Base-by-base conservation (phyloP, 2,888 invertebrate species). In the Acholoe squamosa region DNA sequence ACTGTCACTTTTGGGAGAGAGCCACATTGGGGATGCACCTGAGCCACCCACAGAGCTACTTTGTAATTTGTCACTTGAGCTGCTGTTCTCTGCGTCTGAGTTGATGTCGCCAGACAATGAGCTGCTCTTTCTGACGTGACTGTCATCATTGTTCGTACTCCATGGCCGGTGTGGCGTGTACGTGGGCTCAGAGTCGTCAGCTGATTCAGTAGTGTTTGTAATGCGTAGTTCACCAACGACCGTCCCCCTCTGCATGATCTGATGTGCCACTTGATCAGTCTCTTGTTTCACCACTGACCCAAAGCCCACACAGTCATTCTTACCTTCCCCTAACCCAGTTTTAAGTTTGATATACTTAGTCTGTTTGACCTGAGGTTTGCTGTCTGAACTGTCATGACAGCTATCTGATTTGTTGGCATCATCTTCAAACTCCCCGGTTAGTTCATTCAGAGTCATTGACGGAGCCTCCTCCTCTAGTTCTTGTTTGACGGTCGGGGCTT, bases 71-170 rank as follows among this genome's bases (percentile, higher is more conserved):
- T 86, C 86, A 28, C 86, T 86, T 7, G 86, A 86, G 54, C 54
- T 54, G 56, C 56, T n/a, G n/a, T n/a, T 86, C 86, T 86, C 86
- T 19, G 86, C 86, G 52, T 86, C 86, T 28, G 86, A 86, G 54
- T 14, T 54, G 25, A 56, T 12, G 28, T 86, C 86, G 7, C 0
- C 0, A 16, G 54, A 52, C 12, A 28, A 19, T 19, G 56, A 25
- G 33, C 86, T 86, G 31, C 31, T 86, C 54, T 56, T 86, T 19
- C 86, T 84, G 19, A 22, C 34, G 22, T 51, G 52, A 28, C 54
- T 86, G 28, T 86, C 84, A 34, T 84, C 86, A 84, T 43, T 84
- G 43, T 43, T 43, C 25, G 14, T 54, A 54, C 86, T 86, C 86
- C 86, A 86, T 7, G 86, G 86, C 28, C 86, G 52, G 54, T 86